Percentiles rank a stretch among this genome's conserved stretches.
These are phyloP conservation scores for Panurus biarmicus DNA, from an alignment of 2,113 vertebrate genomes.

Conservation along the genomic window DNA sequence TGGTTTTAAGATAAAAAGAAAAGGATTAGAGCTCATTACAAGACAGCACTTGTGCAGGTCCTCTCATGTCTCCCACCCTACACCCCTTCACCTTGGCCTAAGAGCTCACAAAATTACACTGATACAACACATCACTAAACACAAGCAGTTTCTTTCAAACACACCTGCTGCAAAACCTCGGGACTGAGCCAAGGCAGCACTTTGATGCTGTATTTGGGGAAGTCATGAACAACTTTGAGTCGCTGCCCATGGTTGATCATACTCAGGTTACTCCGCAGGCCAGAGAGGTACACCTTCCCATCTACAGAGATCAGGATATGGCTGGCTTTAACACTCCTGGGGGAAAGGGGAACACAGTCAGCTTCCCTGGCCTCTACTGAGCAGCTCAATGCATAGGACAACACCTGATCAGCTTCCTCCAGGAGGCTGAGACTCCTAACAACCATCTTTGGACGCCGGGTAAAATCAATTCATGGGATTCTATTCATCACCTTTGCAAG, in stretches of 20 bases:
- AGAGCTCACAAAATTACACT: not conserved
- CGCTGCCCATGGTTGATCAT: constrained; percentile 93
- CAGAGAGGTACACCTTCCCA: constrained; percentile 92
- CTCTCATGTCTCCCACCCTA: accelerated
- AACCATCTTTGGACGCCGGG: not conserved
- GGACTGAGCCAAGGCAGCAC: constrained; percentile 97
- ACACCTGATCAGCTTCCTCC: not conserved
- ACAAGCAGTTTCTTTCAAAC: not conserved
- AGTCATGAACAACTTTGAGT: constrained; percentile 90
- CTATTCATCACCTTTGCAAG: not conserved
- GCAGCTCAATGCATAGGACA: not conserved
- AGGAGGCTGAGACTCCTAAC: not conserved
- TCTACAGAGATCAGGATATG: constrained; percentile 92
- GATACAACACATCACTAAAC: not conserved
- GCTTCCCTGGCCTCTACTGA: not conserved
- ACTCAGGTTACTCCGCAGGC: constrained; percentile 91
- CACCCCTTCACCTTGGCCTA: not conserved
- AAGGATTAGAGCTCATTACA: not conserved
- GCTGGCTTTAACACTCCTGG: constrained; percentile 95
- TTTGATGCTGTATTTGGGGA: constrained; percentile 92
- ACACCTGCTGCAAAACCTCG: constrained; percentile 94
- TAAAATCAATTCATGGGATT: not conserved
- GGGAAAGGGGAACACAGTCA: not conserved
- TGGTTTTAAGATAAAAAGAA: not conserved
- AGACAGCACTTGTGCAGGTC: not conserved